Conservation (phyloP, 64 coral and sea anemone genomes). For the Actinia equina region DNA sequence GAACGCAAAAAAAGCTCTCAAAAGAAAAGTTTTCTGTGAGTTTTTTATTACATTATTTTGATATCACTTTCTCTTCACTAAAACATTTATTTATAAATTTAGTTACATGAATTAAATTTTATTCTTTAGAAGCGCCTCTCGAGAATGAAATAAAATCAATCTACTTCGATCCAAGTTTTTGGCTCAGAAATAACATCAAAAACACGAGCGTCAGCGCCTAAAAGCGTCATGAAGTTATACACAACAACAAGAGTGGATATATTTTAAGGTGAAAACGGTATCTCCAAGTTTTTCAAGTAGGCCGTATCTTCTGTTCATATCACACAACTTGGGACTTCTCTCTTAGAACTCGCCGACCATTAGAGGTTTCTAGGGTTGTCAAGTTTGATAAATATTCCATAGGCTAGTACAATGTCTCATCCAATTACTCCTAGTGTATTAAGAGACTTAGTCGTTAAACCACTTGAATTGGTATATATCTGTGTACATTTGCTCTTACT, state of each 20-base stretch:
- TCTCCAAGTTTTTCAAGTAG: background rate
- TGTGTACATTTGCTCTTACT: background rate
- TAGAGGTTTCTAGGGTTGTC: background rate
- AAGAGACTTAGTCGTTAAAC: slow-evolving; percentile 18
- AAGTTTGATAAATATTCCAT: slow-evolving; percentile 17
- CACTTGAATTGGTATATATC: slow-evolving; percentile 15
- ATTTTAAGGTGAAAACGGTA: background rate
- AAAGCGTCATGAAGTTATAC: background rate
- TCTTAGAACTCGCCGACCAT: slow-evolving; percentile 2
- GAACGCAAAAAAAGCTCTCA: background rate
- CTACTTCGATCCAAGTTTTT: background rate
- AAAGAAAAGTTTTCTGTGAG: background rate
- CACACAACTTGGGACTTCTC: background rate
- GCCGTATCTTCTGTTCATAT: background rate
- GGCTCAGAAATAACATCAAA: background rate
- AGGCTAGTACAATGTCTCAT: background rate
- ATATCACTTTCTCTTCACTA: background rate
- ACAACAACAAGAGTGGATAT: background rate
- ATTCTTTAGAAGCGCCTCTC: too few relatives aligned
- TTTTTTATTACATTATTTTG: background rate
- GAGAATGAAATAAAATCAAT: background rate
- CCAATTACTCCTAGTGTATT: slow-evolving; percentile 2
- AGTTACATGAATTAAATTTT: too few relatives aligned
- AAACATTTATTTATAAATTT: background rate
- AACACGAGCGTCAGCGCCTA: background rate